Evolutionary conservation across 2,888 invertebrate species (phyloP), one percentile per base, ranked within the genome.

Genomic region (Pedicia rivosa): DNA sequence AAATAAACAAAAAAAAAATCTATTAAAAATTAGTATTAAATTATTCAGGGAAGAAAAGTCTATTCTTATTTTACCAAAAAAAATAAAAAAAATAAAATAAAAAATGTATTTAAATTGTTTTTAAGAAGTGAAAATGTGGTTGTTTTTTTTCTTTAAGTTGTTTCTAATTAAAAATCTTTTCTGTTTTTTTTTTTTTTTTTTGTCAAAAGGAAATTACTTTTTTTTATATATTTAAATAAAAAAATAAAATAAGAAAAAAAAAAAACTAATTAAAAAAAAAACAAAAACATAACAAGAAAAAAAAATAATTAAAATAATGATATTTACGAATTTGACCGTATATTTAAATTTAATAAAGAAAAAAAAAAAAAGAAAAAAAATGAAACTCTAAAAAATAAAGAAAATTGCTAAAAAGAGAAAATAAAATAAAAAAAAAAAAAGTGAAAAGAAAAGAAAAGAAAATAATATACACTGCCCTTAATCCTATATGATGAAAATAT

Each of bases 391-490:
- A 17, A 17, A 19, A 5, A 32, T 15, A 24, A 25, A 25, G 14
- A 25, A 34, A 34, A 34, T 25, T 32, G 20, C 14, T 19, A 14
- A 19, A 32, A 34, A 26, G 33, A 33, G 22, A 29, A 34, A 15
- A 19, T 20, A 20, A 25, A 34, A 20, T 15, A 20, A 12, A 14
- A 19, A 20, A 13, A 32, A 9, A n/a, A 16, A 30, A 17, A 30
- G 19, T 15, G 19, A 30, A 29, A 15, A 30, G 15, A 34, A 38
- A 30, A 25, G 6, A 25, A 38, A 34, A 22, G 20, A 34, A 38
- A 34, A 15, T 33, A 26, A 24, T n/a, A 33, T 26, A 38, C 33
- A 31, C 38, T 38, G 38, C 34, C 34, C 37, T 29, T 33, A 25
- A 33, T 27, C 33, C 34, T 14, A 19, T 14, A 24, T 15, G 12